Conservation (phyloP, 2,888 invertebrate species). For the Doris montereyensis region DNA sequence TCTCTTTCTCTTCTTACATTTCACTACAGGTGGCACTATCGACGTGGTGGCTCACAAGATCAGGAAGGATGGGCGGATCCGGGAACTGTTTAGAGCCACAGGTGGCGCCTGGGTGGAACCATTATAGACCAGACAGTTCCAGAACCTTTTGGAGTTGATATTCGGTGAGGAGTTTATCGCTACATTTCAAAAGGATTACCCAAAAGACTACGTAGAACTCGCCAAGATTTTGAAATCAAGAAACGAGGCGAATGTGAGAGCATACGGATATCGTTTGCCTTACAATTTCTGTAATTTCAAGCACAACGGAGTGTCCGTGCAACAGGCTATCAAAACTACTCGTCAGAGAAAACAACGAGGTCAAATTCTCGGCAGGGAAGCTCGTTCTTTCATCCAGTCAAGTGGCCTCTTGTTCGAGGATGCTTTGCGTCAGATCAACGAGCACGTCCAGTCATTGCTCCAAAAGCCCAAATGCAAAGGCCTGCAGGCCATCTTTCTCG, state of each 20-base stretch:
- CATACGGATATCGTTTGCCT: constrained; percentile 62
- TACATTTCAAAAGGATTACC: constrained; percentile 58
- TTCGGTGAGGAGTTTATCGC: constrained; percentile 62
- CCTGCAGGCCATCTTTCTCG: constrained; percentile 60
- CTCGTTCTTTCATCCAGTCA: constrained; percentile 59
- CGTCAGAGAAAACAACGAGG: constrained; percentile 50
- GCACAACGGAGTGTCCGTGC: constrained; percentile 58
- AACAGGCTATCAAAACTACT: constrained; percentile 62
- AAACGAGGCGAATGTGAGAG: constrained; percentile 63
- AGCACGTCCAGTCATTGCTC: constrained; percentile 57
- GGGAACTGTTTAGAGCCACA: constrained; percentile 65
- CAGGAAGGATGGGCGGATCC: constrained; percentile 60
- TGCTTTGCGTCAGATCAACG: constrained; percentile 58
- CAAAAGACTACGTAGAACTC: constrained; percentile 64
- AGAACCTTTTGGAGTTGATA: constrained; percentile 57
- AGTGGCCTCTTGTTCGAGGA: constrained; percentile 62
- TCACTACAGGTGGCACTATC: constrained; percentile 62
- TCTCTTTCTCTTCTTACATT: background rate
- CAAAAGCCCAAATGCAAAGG: constrained; percentile 61
- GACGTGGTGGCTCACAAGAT: constrained; percentile 68
- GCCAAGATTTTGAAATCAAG: constrained; percentile 65
- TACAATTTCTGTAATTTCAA: constrained; percentile 67
- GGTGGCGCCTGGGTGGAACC: constrained; percentile 68
- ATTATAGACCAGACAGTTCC: constrained; percentile 62
- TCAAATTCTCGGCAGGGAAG: constrained; percentile 67